Percentiles rank a stretch among this genome's conserved stretches.
These are phyloP conservation scores for Thymelicus sylvestris DNA, from an alignment of 2,888 invertebrate species.

Conservation along the genomic window DNA sequence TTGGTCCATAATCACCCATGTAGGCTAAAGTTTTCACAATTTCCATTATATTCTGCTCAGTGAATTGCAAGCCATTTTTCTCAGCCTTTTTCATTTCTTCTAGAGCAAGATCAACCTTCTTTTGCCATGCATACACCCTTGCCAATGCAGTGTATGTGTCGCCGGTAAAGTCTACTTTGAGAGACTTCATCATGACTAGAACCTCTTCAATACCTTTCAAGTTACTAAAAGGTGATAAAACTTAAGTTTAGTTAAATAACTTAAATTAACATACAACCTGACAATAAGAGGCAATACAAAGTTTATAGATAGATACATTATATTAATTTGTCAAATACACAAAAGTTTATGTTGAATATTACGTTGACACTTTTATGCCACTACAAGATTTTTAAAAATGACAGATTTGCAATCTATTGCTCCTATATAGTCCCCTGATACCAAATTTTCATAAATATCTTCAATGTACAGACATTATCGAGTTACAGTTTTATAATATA, in stretches of 20 bases:
- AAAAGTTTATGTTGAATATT: too few relatives aligned
- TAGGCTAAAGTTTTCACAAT: slow-evolving; percentile 72
- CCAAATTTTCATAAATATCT: too few relatives aligned
- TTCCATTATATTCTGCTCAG: slow-evolving; percentile 75
- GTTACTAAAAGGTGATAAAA: slow-evolving; percentile 52
- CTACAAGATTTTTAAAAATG: too few relatives aligned
- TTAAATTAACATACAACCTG: slow-evolving; percentile 41
- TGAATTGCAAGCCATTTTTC: slow-evolving; percentile 60
- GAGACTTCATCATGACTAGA: slow-evolving; percentile 84
- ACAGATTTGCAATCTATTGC: too few relatives aligned
- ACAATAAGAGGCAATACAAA: too few relatives aligned
- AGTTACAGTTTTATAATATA: too few relatives aligned
- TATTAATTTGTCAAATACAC: too few relatives aligned
- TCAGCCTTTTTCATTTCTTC: slow-evolving; percentile 63
- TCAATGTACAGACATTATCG: too few relatives aligned
- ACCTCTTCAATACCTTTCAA: slow-evolving; percentile 75
- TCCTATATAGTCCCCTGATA: too few relatives aligned
- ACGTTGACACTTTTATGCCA: too few relatives aligned
- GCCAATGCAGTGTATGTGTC: slow-evolving; percentile 81
- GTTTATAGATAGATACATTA: too few relatives aligned
- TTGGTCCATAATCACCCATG: slow-evolving; percentile 53
- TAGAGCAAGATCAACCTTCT: slow-evolving; percentile 58
- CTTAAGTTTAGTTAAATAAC: neutral
- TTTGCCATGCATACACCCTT: slow-evolving; percentile 78
- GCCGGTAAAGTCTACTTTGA: slow-evolving; percentile 73